phyloP scores from a whole-genome alignment of 1,140 invertebrate genomes.

The Drosophila triauraria region DNA sequence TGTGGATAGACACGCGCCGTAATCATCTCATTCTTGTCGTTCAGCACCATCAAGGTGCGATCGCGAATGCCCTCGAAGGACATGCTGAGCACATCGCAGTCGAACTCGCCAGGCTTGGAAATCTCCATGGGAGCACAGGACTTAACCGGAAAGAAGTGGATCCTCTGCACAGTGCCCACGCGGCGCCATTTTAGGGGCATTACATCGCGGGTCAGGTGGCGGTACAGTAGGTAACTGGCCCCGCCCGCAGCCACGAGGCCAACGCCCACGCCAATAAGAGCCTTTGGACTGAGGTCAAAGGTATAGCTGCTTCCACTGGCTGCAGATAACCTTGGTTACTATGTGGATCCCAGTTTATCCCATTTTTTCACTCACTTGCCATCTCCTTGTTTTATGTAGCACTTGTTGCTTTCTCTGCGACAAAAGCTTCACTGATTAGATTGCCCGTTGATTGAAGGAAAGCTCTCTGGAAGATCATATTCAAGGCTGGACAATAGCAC shows the following conservation, averaged over 20 bases:
- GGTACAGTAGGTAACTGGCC: constrained; percentile 64
- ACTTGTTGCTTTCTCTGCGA: constrained; percentile 42
- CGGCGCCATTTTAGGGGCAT: constrained; percentile 79
- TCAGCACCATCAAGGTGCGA: constrained; percentile 86
- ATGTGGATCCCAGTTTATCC: too few species aligned
- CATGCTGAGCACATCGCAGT: constrained; percentile 85
- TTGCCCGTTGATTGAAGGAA: constrained; percentile 14
- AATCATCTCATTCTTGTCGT: constrained; percentile 85
- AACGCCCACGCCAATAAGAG: constrained; percentile 58
- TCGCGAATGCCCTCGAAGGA: constrained; percentile 85
- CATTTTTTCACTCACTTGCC: constrained; percentile 34
- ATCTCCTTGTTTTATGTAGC: constrained; percentile 20
- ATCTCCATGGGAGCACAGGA: constrained; percentile 85
- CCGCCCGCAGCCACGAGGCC: constrained; percentile 58
- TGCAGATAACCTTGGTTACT: neutral
- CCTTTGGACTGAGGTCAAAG: constrained; percentile 45
- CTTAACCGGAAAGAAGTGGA: constrained; percentile 86
- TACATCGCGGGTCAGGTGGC: constrained; percentile 60
- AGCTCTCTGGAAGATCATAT: constrained; percentile 30
- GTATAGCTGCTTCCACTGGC: constrained; percentile 18
- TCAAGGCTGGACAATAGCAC: constrained; percentile 6
- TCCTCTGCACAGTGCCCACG: constrained; percentile 86
- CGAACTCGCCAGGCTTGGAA: constrained; percentile 71
- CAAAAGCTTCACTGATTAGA: constrained; percentile 48
- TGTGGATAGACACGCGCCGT: constrained; percentile 86